Evolutionary conservation across 2,888 invertebrate species (phyloP), one percentile per base, ranked within the genome.

Genomic region (Protodeltote pygarga): DNA sequence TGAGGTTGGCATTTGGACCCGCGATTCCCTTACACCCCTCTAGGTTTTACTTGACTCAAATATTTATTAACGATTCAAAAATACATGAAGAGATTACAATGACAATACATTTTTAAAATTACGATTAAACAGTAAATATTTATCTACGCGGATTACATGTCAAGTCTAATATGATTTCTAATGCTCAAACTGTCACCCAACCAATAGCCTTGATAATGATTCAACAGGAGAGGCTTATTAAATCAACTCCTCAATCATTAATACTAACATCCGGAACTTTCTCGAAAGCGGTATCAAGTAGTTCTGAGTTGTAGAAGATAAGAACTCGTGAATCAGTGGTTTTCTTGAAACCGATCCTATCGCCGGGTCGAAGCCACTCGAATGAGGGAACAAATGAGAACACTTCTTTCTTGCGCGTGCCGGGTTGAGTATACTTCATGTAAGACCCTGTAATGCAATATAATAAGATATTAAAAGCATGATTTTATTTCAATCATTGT

Each of bases 301-400:
- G 95, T 81, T 97, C 96, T 0, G 96, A 96, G 82, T 98, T 98
- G 42, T 97, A 93, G 66, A 95, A 95, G 60, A 97, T 93, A 53
- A 95, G 94, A 3, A 97, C 91, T 11, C 93, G 93, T 5, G 94
- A 94, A 54, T 96, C 95, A 14, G 93, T 90, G 0, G 95, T 95
- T 62, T 95, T 93, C 76, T 96, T 95, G 13, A 98, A 83, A 0
- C 97, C 96, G 19, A 96, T 93, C 38, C 95, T 93, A 82, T 97
- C 97, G 0, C 96, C 96, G 0, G 94, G 94, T 15, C 96, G 94
- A 8, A 98, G 86, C 95, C 97, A 97, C 63, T 97, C 96, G 61
- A 98, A 93, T 0, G 93, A 94, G 0, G 93, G 93, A 53, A 91
- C 78, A 5, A 86, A 82, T 0, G 83, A 75, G 3, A 52, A 66